Evolutionary conservation across 2,113 vertebrate species (phyloP).

Genomic region (Apistogramma diplotaenia): DNA sequence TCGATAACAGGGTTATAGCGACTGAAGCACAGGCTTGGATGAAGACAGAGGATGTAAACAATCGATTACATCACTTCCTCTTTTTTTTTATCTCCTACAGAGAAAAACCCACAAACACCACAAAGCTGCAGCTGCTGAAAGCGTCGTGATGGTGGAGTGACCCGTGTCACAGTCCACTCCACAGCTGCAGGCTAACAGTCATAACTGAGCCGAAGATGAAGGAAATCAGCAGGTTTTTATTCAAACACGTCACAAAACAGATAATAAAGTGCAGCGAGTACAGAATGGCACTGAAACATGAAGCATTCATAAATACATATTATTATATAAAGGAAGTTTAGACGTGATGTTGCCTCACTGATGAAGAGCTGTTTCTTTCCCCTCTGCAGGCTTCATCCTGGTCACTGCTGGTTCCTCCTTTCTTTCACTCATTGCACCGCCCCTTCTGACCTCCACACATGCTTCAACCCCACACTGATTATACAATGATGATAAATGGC

Average conservation of each 20-base stretch:
- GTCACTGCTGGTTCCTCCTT: not conserved
- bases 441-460: not conserved
- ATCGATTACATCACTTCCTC: not conserved
- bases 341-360: fast-evolving
- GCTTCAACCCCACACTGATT: not conserved
- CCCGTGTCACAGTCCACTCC: too few species aligned
- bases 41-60: not conserved
- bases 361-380: too few species aligned
- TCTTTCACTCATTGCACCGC: not conserved
- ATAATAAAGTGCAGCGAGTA: not conserved
- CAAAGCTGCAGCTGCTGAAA: too few species aligned
- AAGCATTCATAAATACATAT: fast-evolving
- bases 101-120: not conserved
- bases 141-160: too few species aligned
- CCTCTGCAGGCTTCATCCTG: fast-evolving
- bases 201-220: not conserved
- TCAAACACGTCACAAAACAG: not conserved
- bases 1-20: not conserved
- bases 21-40: not conserved
- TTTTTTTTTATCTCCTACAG: fast-evolving
- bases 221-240: not conserved
- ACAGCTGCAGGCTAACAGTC: too few species aligned
- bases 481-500: not conserved
- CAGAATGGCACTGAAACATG: not conserved
- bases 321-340: too few species aligned